Evolutionary conservation across 2,797 vertebrate species (phyloP), one percentile per base, ranked within the genome.

Genomic region (Paratrypauchen microcephalus): DNA sequence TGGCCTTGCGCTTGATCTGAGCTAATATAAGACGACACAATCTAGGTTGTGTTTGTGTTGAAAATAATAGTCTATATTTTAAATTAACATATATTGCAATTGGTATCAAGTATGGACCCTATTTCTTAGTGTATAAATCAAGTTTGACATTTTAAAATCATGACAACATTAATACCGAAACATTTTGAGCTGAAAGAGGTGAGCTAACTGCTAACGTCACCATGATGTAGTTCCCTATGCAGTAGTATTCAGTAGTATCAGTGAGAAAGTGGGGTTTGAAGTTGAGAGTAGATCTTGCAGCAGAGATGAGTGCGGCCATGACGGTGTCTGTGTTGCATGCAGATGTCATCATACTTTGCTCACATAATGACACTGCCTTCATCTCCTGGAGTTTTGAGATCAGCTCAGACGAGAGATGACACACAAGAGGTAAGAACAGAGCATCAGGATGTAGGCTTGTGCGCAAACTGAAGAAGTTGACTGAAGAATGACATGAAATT

Each of bases 341-440:
- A 66, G 74, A 80, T 85, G 80, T 86, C 84, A 80, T 86, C 79
- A 86, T 77, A 62, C 59, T 18, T 65, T 30, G 62, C 78, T 75
- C 70, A 5, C 78, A 84, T 81, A 81, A 84, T 80, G 82, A 82
- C 73, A 72, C 69, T 62, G 4, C 61, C 75, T 80, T 83, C 55
- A 72, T 81, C 74, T 81, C 19, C 70, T 52, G 52, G 41, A 24
- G 69, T 65, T 81, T 70, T 68, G 71, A 78, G 76, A 76, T 36
- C 12, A 5, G 48, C 36, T 32, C 60, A n/a, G 58, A 60, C 26
- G 16, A 60, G 58, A 60, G 58, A 30, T 60, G 30, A 32, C 69
- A 24, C 63, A 70, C 36, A 70, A 12, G 47, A 72, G 73, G 63
- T 58, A 30, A 39, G 61, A 59, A 4, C 24, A 23, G 13, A 65